phyloP scores from a whole-genome alignment of 2,113 vertebrate species.

The Centropus bengalensis region DNA sequence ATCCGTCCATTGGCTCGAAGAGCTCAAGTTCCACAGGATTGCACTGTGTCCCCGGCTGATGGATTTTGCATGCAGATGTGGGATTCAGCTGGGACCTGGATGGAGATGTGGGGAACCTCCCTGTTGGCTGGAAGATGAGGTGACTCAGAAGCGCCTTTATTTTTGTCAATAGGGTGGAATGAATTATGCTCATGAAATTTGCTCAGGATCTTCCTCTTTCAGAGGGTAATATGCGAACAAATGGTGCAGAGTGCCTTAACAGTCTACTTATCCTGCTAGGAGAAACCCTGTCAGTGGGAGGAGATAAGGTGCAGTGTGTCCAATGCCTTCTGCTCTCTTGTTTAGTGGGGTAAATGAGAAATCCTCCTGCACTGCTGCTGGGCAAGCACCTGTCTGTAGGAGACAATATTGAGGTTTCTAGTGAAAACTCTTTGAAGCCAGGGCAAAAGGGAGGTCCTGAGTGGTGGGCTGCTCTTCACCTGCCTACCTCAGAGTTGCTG shows the following conservation, averaged over 20 bases:
- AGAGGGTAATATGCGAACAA: not conserved
- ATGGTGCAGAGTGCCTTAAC: not conserved
- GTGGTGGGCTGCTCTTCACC: rapidly evolving
- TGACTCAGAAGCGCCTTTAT: not conserved
- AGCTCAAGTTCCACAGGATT: rapidly evolving
- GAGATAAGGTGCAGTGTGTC: not conserved
- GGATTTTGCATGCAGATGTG: not conserved
- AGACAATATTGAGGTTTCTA: not conserved
- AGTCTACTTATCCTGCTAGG: not conserved
- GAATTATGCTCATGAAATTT: not conserved
- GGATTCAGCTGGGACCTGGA: not conserved
- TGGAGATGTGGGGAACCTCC: not conserved
- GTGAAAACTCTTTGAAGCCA: not conserved
- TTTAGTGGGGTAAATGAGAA: not conserved
- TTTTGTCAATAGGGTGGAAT: not conserved
- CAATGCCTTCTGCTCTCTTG: not conserved
- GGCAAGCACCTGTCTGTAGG: not conserved
- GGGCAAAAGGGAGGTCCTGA: not conserved
- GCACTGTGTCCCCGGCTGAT: rapidly evolving
- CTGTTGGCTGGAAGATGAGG: not conserved
- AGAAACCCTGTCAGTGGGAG: not conserved
- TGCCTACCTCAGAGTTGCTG: not conserved
- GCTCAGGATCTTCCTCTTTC: not conserved
- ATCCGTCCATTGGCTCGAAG: not conserved
- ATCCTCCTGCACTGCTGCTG: not conserved